A percentile compares a stretch with the other conserved stretches of the same genome.
Conservation (phyloP, 2,113 vertebrate genomes). For the Bujurquina vittata region DNA sequence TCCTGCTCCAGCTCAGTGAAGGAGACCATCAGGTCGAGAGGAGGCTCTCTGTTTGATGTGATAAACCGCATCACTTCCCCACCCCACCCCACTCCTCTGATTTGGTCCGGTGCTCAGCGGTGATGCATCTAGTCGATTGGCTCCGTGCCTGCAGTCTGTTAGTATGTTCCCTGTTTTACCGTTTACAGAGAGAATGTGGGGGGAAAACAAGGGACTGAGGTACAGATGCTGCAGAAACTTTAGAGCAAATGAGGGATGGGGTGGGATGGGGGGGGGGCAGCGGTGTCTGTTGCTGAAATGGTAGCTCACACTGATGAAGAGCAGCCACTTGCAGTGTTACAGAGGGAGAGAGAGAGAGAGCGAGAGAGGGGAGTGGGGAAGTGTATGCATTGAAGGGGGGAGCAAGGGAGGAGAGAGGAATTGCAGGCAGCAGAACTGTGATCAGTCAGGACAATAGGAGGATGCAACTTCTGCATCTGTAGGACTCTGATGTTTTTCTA, state of each 20-base stretch:
- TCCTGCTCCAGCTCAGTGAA: slow-evolving; percentile 4
- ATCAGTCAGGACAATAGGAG: slow-evolving; percentile 69
- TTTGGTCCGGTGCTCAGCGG: slow-evolving; percentile 19
- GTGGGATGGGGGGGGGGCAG: slow-evolving; percentile 23
- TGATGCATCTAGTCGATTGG: slow-evolving; percentile 37
- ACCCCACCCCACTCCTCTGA: neutral
- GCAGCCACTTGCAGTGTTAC: slow-evolving; percentile 72
- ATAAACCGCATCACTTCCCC: slow-evolving; percentile 8
- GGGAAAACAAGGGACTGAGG: neutral
- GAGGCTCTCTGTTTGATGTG: slow-evolving; percentile 7
- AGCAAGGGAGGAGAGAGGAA: slow-evolving; percentile 47
- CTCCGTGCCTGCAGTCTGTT: slow-evolving; percentile 37
- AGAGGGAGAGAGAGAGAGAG: slow-evolving; percentile 23
- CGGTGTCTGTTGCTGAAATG: slow-evolving; percentile 13
- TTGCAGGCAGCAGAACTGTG: slow-evolving; percentile 53
- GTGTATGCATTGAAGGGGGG: slow-evolving; percentile 14
- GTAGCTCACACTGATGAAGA: slow-evolving; percentile 58
- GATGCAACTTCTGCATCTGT: slow-evolving; percentile 52
- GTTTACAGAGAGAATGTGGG: slow-evolving; percentile 31
- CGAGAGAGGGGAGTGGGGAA: slow-evolving; percentile 17
- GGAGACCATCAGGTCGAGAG: slow-evolving; percentile 21
- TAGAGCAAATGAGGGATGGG: slow-evolving; percentile 33
- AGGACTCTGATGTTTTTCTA: slow-evolving; percentile 5
- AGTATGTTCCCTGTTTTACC: slow-evolving; percentile 20
- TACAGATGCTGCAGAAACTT: slow-evolving; percentile 17